Percentiles rank a stretch among this genome's conserved stretches.
Conservation (phyloP, 2,113 vertebrate species). For the Madoqua kirkii region DNA sequence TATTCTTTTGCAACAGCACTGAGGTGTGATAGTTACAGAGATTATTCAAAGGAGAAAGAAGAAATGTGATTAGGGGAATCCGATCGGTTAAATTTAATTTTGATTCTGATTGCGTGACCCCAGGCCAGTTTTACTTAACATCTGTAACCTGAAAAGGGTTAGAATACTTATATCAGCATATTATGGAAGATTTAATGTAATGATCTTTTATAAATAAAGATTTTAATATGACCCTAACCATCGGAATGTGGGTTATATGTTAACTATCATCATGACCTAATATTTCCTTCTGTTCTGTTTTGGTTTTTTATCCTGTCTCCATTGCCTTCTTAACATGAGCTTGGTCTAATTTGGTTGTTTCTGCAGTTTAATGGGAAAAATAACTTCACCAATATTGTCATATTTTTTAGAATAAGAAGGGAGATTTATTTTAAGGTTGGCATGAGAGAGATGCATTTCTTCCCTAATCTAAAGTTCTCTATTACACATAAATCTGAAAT, state of each 20-base stretch:
- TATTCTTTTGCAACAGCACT: background rate
- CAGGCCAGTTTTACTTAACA: background rate
- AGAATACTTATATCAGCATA: background rate
- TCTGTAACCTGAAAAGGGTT: background rate
- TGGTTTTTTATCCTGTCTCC: background rate
- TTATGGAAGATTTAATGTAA: background rate
- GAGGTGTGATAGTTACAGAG: background rate
- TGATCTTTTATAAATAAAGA: background rate
- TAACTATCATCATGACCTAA: background rate
- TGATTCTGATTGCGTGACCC: background rate
- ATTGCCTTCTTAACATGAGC: background rate
- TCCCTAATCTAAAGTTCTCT: conserved; percentile 43
- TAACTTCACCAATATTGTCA: background rate
- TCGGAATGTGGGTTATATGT: background rate
- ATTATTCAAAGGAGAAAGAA: background rate
- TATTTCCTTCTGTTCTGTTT: background rate
- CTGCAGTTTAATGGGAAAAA: background rate
- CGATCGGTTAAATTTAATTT: background rate
- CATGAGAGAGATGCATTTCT: background rate
- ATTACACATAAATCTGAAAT: conserved; percentile 41
- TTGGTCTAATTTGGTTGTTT: background rate
- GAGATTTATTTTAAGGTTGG: conserved; percentile 50
- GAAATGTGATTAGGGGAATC: background rate
- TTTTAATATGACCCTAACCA: background rate
- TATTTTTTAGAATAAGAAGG: conserved; percentile 17